Conservation (phyloP, 1,140 invertebrate genomes). For the Aphidius gifuensis region DNA sequence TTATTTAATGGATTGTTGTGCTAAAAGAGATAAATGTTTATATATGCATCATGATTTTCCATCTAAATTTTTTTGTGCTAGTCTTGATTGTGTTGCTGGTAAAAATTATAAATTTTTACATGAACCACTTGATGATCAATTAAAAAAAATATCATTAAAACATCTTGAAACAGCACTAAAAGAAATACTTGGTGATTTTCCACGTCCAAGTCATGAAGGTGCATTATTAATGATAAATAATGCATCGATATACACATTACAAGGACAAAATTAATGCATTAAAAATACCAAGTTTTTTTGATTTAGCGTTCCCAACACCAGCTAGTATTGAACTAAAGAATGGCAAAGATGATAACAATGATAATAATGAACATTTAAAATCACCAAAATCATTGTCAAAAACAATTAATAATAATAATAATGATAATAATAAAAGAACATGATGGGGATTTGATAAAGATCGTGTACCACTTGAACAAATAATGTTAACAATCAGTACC, state of each 20-base stretch:
- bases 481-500: slow-evolving; percentile 49
- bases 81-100: slow-evolving; percentile 74
- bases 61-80: slow-evolving; percentile 95
- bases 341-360: slow-evolving; percentile 39
- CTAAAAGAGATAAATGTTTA: slow-evolving; percentile 90
- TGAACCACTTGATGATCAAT: slow-evolving; percentile 68
- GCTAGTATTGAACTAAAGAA: slow-evolving; percentile 28
- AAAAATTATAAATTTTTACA: slow-evolving; percentile 94
- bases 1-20: slow-evolving; percentile 92
- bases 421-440: slow-evolving; percentile 49
- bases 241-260: slow-evolving; percentile 58
- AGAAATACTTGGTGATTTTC: slow-evolving; percentile 85
- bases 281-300: slow-evolving; percentile 52
- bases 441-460: slow-evolving; percentile 54
- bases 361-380: background rate
- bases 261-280: slow-evolving; percentile 55
- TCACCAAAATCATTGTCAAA: background rate
- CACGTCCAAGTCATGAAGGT: slow-evolving; percentile 72
- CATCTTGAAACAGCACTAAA: slow-evolving; percentile 87
- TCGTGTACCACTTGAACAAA: slow-evolving; percentile 50
- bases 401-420: no score
- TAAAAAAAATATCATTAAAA: slow-evolving; percentile 59
- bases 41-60: slow-evolving; percentile 98
- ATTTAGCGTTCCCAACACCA: slow-evolving; percentile 39
- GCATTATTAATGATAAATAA: slow-evolving; percentile 70